phyloP scores from a whole-genome alignment of 2,888 invertebrate species.

The Dendrolimus houi region DNA sequence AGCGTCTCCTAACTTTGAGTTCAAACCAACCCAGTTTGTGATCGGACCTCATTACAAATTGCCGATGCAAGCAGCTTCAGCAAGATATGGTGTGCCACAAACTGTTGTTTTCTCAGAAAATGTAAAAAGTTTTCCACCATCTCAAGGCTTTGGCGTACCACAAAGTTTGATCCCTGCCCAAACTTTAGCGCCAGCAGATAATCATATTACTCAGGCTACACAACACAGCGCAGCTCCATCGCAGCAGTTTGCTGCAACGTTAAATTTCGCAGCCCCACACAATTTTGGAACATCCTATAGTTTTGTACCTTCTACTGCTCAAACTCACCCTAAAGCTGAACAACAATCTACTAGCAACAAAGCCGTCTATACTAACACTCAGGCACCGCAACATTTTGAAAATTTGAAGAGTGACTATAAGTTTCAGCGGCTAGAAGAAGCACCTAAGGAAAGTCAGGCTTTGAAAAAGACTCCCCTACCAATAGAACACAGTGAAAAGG shows the following conservation, averaged over 20 bases:
- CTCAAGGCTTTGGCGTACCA: slow-evolving; percentile 20
- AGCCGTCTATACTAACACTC: slow-evolving; percentile 32
- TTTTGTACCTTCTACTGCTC: background rate
- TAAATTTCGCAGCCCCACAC: background rate
- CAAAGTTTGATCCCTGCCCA: slow-evolving; percentile 39
- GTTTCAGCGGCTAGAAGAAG: slow-evolving; percentile 18
- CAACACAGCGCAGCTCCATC: slow-evolving; percentile 6
- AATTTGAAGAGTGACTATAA: slow-evolving; percentile 29
- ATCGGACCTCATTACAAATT: slow-evolving; percentile 41
- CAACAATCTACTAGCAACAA: slow-evolving; percentile 42
- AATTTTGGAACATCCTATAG: background rate
- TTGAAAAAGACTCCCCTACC: background rate
- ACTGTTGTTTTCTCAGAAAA: slow-evolving; percentile 10
- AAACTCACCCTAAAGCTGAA: slow-evolving; percentile 21
- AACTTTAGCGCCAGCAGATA: slow-evolving; percentile 20
- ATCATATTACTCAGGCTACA: slow-evolving; percentile 13
- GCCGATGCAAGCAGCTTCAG: slow-evolving; percentile 34
- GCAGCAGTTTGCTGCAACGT: slow-evolving; percentile 3
- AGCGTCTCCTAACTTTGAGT: slow-evolving; percentile 37
- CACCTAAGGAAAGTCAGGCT: slow-evolving; percentile 2
- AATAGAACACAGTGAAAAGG: slow-evolving; percentile 17
- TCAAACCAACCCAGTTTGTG: slow-evolving; percentile 36
- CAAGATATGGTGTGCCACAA: slow-evolving; percentile 4
- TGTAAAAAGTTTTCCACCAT: slow-evolving; percentile 18
- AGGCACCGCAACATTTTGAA: slow-evolving; percentile 25